Evolutionary conservation across 2,113 vertebrate species (phyloP).

Genomic region (Carettochelys insculpta): DNA sequence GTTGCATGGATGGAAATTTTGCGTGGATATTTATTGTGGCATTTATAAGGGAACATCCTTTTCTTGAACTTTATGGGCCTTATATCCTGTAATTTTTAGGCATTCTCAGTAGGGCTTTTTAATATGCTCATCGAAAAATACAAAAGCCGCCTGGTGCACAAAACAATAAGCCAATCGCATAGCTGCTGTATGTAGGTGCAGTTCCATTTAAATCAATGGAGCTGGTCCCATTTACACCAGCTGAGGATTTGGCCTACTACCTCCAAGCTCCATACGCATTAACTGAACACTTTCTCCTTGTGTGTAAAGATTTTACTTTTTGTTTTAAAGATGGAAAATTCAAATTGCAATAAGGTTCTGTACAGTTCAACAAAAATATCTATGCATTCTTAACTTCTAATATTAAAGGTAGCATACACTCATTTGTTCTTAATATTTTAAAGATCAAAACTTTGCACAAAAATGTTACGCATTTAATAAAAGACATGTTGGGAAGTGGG

Average conservation of each 20-base stretch:
- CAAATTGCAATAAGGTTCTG: not conserved
- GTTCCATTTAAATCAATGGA: not conserved
- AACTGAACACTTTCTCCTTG: not conserved
- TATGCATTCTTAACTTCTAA: not conserved
- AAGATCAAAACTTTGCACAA: not conserved
- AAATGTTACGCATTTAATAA: not conserved
- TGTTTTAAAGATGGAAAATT: not conserved
- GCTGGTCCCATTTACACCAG: not conserved
- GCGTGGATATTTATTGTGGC: not conserved
- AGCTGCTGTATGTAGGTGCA: not conserved
- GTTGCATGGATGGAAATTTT: not conserved
- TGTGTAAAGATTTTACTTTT: not conserved
- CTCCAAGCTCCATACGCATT: not conserved
- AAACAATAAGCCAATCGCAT: not conserved
- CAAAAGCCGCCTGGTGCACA: not conserved
- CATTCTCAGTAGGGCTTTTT: not conserved
- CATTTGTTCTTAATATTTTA: not conserved
- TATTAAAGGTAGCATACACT: fast-evolving
- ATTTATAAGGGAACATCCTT: not conserved
- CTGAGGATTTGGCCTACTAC: not conserved
- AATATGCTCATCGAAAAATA: not conserved
- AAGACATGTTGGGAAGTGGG: not conserved
- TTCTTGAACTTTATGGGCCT: not conserved
- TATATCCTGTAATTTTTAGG: not conserved
- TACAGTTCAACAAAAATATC: not conserved